These are phyloP conservation scores for Caradrina clavipalpis DNA, from an alignment of 2,888 invertebrate genomes.

Conservation along the genomic window DNA sequence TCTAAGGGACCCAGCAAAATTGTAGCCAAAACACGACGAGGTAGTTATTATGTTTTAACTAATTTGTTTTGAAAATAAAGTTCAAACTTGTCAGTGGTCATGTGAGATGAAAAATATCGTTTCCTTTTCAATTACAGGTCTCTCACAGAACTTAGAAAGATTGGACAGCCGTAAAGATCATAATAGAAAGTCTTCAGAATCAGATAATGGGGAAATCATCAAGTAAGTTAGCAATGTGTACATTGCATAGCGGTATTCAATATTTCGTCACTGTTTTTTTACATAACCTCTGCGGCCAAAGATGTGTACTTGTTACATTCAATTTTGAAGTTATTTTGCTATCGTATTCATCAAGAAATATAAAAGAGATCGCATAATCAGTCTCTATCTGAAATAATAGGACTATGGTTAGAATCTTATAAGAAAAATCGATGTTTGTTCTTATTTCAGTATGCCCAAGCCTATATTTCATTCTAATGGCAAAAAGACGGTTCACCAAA, in stretches of 20 bases:
- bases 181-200: slow-evolving; percentile 92
- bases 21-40: slow-evolving; percentile 96
- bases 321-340: not conserved
- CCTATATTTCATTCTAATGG: slow-evolving; percentile 95
- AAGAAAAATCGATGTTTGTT: slow-evolving; percentile 45
- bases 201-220: slow-evolving; percentile 92
- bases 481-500: slow-evolving; percentile 91
- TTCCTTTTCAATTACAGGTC: slow-evolving; percentile 90
- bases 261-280: slow-evolving; percentile 88
- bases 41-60: slow-evolving; percentile 79
- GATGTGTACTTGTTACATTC: slow-evolving; percentile 45
- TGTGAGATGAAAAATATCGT: slow-evolving; percentile 69
- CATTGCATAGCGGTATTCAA: slow-evolving; percentile 68
- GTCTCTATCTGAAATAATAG: not conserved
- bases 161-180: slow-evolving; percentile 94
- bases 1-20: slow-evolving; percentile 97
- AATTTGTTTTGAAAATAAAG: slow-evolving; percentile 39
- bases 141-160: slow-evolving; percentile 95
- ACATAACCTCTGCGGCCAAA: slow-evolving; percentile 84
- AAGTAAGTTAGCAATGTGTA: slow-evolving; percentile 87
- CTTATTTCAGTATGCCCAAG: slow-evolving; percentile 93
- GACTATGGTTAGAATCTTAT: slow-evolving; percentile 17
- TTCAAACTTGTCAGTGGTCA: slow-evolving; percentile 61
- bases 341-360: not conserved
- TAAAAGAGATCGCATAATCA: not conserved